Evolutionary conservation across 1,140 invertebrate species (phyloP), one percentile per base, ranked within the genome.

Genomic region (Cyclina sinensis): DNA sequence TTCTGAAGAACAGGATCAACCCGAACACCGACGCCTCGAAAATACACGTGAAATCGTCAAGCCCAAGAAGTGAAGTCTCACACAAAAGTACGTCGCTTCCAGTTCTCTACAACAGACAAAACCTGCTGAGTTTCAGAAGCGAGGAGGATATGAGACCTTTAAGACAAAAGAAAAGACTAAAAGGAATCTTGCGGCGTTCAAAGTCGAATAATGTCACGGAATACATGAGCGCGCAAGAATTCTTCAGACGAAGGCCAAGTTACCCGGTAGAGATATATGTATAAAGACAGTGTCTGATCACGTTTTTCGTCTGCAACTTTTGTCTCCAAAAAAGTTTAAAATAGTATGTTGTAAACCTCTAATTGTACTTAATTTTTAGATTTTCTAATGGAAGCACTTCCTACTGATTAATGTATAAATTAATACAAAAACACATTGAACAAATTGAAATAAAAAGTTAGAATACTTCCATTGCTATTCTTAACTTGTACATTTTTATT

Each of bases 1-100:
- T 87, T 30, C n/a, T 87, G 30, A 62, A 79, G 37, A 68, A 87
- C 43, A 79, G 65, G 43, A 87, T 87, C 62, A 80, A 87, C 70
- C 85, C 85, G 30, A 80, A 62, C 24, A 43, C 35, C 16, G 84
- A 86, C 30, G 70, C 70, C 4, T 39, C 84, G n/a, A 57, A 21
- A 21, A 62, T 86, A 5, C 39, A 73, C 32, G 32, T 39, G 0
- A 54, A 54, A 43, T 32, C 62, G 11, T 9, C 65, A 30, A 73
- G 62, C 48, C 68, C 82, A 21, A 54, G 51, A 1, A 57, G 46
- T 5, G 16, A 76, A 27, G 16, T 35, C 7, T 18, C n/a, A 12
- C 14, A 46, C 18, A 37, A 0, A 2, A 35, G 21, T 16, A 2
- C 54, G 9, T 43, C 27, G 32, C 39, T 78, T 43, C 48, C 48